Evolutionary conservation across 2,888 invertebrate genomes (phyloP), one percentile per base, ranked within the genome.

Genomic region (Melanotus villosus): DNA sequence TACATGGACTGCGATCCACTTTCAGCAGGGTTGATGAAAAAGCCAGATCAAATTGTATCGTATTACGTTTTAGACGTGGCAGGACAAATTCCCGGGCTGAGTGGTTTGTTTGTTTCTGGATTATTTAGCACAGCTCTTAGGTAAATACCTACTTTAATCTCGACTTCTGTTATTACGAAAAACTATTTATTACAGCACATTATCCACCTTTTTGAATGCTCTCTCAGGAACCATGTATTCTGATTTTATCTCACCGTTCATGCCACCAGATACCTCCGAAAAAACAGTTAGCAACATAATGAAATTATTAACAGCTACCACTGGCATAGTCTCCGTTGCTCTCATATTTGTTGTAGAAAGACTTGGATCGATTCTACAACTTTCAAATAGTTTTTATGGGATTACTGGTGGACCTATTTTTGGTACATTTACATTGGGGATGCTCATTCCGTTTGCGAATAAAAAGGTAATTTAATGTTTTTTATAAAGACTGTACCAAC

Each of bases 101-200:
- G 92, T 18, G 93, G 93, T 0, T 85, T 93, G 32, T 93, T 93
- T 75, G 87, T 92, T 1, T 91, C 92, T 19, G 90, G 92, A n/a
- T 86, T 92, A 43, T 91, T 92, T 75, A 90, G 91, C 77, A 91
- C 92, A 0, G 91, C 91, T 0, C 86, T 92, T 7, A 89, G 87
- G 87, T 87, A 77, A 62, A 4, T 6, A n/a, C n/a, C n/a, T n/a
- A n/a, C n/a, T n/a, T n/a, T n/a, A n/a, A n/a, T n/a, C n/a, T n/a
- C n/a, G n/a, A 12, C n/a, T n/a, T n/a, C n/a, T n/a, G n/a, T n/a
- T n/a, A n/a, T n/a, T n/a, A n/a, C n/a, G n/a, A n/a, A n/a, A n/a
- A n/a, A n/a, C n/a, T n/a, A n/a, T 26, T 7, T 7, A 26, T 7
- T 7, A 7, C 26, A 90, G 91, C 45, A 89, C 90, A 45, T 88